These are phyloP conservation scores for Ophion costatus DNA, from an alignment of 2,888 invertebrate genomes.

Conservation along the genomic window DNA sequence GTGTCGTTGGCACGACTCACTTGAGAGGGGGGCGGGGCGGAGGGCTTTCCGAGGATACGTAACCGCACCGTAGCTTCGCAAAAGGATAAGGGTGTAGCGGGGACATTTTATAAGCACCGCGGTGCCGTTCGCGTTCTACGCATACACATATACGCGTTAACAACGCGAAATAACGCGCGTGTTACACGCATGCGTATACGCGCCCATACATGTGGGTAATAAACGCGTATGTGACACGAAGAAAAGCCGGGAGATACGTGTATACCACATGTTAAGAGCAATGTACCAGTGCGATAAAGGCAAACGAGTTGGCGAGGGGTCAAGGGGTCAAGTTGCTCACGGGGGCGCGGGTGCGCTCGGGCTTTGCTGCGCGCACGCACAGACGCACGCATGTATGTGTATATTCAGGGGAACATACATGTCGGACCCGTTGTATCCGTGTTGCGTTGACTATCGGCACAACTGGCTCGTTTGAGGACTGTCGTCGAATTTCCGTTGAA, in stretches of 20 bases:
- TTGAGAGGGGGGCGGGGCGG: conserved; percentile 1
- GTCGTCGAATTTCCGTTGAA: no score
- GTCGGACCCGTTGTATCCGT: no score
- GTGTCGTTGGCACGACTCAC: conserved; percentile 47
- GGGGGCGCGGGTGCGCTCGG: conserved; percentile 74
- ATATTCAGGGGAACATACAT: no score
- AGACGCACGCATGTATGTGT: neutral
- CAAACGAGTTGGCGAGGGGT: conserved; percentile 81
- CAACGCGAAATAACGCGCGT: conserved; percentile 58
- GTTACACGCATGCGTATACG: conserved; percentile 51
- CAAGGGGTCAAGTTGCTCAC: conserved; percentile 82
- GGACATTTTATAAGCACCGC: conserved; percentile 25
- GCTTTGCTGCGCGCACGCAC: conserved; percentile 15
- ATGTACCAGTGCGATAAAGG: conserved; percentile 80
- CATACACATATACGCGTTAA: conserved; percentile 7
- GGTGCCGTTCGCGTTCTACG: neutral
- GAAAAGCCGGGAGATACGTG: conserved; percentile 46
- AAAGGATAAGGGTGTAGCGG: conserved; percentile 37
- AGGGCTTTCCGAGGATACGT: conserved; percentile 28
- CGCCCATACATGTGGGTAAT: conserved; percentile 4
- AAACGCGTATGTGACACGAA: conserved; percentile 13
- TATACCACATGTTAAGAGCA: conserved; percentile 57
- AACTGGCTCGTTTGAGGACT: no score
- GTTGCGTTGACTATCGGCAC: no score
- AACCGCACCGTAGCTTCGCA: conserved; percentile 32